phyloP scores from a whole-genome alignment of 2,113 vertebrate species.

The Tychaedon coryphoeus region DNA sequence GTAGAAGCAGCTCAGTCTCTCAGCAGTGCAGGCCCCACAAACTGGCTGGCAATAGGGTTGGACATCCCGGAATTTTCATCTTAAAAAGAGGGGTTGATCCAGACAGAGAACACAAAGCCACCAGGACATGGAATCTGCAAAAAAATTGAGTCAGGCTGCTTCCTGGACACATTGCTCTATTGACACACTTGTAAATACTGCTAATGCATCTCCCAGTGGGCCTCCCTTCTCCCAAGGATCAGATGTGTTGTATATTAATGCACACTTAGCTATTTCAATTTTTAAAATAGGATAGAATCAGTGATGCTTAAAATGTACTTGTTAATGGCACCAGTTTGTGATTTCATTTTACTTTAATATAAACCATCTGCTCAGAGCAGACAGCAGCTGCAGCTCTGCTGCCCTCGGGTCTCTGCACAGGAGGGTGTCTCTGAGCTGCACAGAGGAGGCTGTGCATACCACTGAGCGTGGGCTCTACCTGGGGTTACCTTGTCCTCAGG shows the following conservation, averaged over 20 bases:
- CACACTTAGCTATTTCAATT: neutral
- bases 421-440: neutral
- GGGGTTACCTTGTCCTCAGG: neutral
- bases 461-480: neutral
- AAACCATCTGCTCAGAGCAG: conserved; percentile 50
- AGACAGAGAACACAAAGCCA: neutral
- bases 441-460: neutral
- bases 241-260: neutral
- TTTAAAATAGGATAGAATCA: conserved; percentile 29
- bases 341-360: conserved; percentile 46
- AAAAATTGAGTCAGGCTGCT: neutral
- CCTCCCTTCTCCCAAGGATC: neutral
- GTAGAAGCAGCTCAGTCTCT: neutral
- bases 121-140: neutral
- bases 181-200: neutral
- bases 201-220: neutral
- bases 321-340: conserved; percentile 36
- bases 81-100: neutral
- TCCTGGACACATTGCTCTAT: neutral
- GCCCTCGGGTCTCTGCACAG: neutral
- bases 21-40: neutral
- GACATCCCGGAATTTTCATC: neutral
- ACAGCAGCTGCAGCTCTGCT: neutral
- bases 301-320: conserved; percentile 46
- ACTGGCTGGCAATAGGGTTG: neutral